Base-by-base conservation (phyloP, 2,113 vertebrate genomes). In the Paedocypris sp. region DNA sequence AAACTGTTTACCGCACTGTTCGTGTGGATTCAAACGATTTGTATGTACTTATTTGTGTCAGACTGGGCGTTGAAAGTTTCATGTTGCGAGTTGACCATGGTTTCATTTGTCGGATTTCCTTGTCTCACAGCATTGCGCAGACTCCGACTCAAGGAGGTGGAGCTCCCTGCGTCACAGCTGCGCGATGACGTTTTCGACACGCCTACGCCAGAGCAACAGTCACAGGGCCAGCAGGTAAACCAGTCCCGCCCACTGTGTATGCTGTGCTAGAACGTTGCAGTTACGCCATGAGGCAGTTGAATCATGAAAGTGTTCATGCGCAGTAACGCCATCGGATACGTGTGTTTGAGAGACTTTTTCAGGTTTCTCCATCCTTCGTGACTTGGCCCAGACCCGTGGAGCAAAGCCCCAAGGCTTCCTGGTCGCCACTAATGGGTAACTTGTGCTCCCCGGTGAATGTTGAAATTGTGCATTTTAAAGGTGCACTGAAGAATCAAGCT, bases 81-180 rank as follows among this genome's bases (percentile, higher is more conserved):
- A 11, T 48, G 15, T 39, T 53, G 32, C 15, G 26, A 22, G 22
- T 47, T 76, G 68, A 52, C 66, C 66, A 57, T 70, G 75, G 76
- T 80, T 83, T 77, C 59, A 68, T 83, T 80, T 75, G 66, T 82
- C 73, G 82, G 79, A 74, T 84, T 76, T 82, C 73, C 84, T 78
- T 83, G 74, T 84, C 76, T 72, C 78, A 77, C 83, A 86, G 83
- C 75, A 74, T 75, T 68, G 75, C 79, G 71, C 64, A 72, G 78
- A 74, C 53, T 74, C 77, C 76, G 25, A 69, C 77, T 23, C 38
- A 63, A 65, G 72, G 73, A 77, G 61, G 77, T 75, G 75, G 77
- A 50, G 28, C 36, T 19, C 35, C 12, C 53, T 41, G 61, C 61
- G 62, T 60, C 61, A 54, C 49, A 59, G 51, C 61, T 56, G 58